Base-by-base conservation (phyloP, 2,797 vertebrate species). In the Sebastes trivittatus region DNA sequence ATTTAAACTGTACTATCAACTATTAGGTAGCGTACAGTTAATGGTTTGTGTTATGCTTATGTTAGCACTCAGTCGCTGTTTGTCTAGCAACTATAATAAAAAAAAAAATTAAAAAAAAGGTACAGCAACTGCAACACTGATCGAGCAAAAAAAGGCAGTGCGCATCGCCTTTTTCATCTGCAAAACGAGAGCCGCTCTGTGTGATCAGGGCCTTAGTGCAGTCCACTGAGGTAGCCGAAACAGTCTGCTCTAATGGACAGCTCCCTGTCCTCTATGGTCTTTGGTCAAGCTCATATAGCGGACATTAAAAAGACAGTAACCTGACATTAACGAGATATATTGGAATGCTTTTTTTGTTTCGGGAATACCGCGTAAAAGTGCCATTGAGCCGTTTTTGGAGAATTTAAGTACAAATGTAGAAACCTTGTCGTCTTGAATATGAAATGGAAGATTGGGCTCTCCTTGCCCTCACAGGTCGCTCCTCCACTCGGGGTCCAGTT, bases 401-500 rank as follows among this genome's bases (percentile, higher is more conserved):
- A 63, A 16, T 0, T 25, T 58, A 1, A 27, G 5, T 38, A 7
- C 13, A 54, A 61, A 63, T 38, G n/a, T 30, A 23, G 23, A 74
- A 46, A 62, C 1, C 1, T 30, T 16, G 1, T 8, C 4, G 1
- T 68, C 29, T 23, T 20, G 10, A 49, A 49, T 52, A 0, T 0
- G 1, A 23, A 23, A 38, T 16, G 22, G 25, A 54, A 4, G 29
- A 10, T 27, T 30, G 1, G 9, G 3, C 13, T 74, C 25, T 65
- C 0, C 25, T 56, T 27, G n/a, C 23, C 72, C 30, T 94, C 78
- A 93, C 20, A 90, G 23, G 58, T 94, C 94, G 0, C 22, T 86
- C 61, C 93, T 93, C 94, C 93, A 93, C 80, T 91, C 91, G 0
- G 90, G 93, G 61, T 92, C 85, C 54, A 85, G 38, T 0, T 59